These are phyloP conservation scores for Oplegnathus fasciatus DNA, from an alignment of 2,113 vertebrate genomes.

Conservation along the genomic window DNA sequence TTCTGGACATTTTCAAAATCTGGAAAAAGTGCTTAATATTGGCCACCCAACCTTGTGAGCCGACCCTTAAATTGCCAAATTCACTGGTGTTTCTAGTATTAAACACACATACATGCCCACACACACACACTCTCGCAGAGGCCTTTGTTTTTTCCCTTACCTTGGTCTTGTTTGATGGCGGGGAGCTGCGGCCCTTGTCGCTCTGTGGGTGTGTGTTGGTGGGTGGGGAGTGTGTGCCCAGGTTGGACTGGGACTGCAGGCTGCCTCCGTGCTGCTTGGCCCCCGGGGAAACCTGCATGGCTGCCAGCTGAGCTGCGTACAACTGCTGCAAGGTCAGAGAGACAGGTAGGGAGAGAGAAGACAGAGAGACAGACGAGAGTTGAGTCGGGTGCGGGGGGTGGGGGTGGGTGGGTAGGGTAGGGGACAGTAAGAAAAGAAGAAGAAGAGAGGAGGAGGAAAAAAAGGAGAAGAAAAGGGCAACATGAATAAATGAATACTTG, in stretches of 20 bases:
- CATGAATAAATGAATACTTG: constrained; percentile 84
- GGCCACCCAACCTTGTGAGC: not conserved
- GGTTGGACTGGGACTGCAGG: constrained; percentile 91
- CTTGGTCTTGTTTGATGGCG: constrained; percentile 94
- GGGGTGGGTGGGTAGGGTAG: no score
- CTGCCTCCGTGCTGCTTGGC: constrained; percentile 91
- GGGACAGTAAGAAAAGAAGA: constrained; percentile 9
- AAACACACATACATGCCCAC: constrained; percentile 9
- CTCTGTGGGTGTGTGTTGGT: constrained; percentile 93
- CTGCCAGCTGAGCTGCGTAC: constrained; percentile 97
- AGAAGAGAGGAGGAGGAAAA: constrained; percentile 20
- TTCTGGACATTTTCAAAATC: not conserved
- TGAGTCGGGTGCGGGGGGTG: no score
- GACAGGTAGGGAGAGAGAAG: constrained; percentile 47
- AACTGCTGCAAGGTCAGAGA: constrained; percentile 89
- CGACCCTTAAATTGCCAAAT: not conserved
- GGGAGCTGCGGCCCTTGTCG: constrained; percentile 94
- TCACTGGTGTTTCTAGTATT: constrained; percentile 42
- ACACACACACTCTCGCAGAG: not conserved
- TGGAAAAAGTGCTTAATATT: not conserved
- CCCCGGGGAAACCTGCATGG: constrained; percentile 98
- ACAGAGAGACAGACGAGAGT: constrained; percentile 13
- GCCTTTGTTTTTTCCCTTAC: constrained; percentile 81
- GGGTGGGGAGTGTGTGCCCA: constrained; percentile 94
- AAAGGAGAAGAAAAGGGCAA: constrained; percentile 63